Conservation (phyloP, 2,113 vertebrate species). For the Rhadina sibilatrix region DNA sequence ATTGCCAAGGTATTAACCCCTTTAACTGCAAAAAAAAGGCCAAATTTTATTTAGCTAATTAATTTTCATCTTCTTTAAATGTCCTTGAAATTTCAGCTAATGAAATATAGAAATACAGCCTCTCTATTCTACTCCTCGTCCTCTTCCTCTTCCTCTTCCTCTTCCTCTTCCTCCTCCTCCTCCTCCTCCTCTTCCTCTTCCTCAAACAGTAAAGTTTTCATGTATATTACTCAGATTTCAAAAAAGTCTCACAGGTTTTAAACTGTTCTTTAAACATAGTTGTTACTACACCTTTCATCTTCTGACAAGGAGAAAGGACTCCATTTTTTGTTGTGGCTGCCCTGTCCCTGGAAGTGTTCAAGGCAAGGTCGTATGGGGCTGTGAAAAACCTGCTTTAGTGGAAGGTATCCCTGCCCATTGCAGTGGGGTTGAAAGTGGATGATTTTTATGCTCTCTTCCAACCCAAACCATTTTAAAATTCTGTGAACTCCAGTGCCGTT, state of each 20-base stretch:
- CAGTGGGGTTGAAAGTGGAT: neutral
- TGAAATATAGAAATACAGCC: neutral
- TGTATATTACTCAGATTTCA: neutral
- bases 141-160: too few relatives aligned
- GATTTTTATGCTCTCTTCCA: neutral
- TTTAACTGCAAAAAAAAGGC: neutral
- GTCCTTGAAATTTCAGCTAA: neutral
- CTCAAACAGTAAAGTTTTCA: neutral
- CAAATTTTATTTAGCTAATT: neutral
- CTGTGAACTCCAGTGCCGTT: neutral
- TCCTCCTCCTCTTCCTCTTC: neutral
- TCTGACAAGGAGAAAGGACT: rapidly evolving
- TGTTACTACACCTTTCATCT: neutral
- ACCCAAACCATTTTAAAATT: neutral
- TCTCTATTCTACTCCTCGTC: neutral
- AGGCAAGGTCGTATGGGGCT: neutral
- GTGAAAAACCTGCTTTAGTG: neutral
- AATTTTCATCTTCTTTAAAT: neutral
- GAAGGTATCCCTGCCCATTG: neutral
- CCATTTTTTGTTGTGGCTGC: neutral
- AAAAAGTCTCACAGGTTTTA: neutral
- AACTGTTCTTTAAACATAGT: neutral
- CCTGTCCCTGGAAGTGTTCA: neutral
- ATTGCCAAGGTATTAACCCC: neutral
- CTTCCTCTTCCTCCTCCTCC: neutral